Evolutionary conservation across 1,140 invertebrate species (phyloP), one percentile per base, ranked within the genome.

Genomic region (Lamellibrachia luymesi): DNA sequence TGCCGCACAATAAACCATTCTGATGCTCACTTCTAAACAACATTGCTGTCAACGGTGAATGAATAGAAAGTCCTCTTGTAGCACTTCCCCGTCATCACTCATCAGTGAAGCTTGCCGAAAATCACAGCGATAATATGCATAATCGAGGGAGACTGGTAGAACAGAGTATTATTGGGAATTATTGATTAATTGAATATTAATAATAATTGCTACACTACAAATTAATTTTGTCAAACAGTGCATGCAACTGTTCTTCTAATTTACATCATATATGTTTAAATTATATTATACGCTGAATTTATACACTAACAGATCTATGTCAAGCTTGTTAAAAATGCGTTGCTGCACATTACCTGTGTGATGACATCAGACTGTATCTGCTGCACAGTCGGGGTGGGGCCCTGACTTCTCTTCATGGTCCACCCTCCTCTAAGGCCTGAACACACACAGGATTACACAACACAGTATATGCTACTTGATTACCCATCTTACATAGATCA

Each of bases 281-380:
- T 96, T 0, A 98, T 97, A 95, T 98, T 98, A 98, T 95, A 98
- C 97, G 94, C 98, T 98, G 7, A 98, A 98, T 93, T 98, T 96
- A 98, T 98, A 95, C 94, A 96, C 96, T 95, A 93, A 91, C 94
- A 94, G 92, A 90, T 92, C 90, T 25, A 94, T 52, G n/a, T 52
- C 51, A 38, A n/a, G 93, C 91, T 10, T 92, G 49, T 22, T n/a
- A n/a, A 51, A 51, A 38, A 90, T 27, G 90, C 27, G 22, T 38
- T 91, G 38, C 4, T 10, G 17, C 27, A 17, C 17, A 7, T 96
- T 97, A 98, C 97, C 97, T 98, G 97, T 64, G 98, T 98, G 93
- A 98, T 98, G 95, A 97, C 97, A 95, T 98, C 98, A 51, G 98
- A 97, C 96, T 98, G 98, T 38, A 98, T 98, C 95, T 98, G 98